Evolutionary conservation across 92 coral and sea anemone genomes (phyloP).

Genomic region (Phenganax marumi): DNA sequence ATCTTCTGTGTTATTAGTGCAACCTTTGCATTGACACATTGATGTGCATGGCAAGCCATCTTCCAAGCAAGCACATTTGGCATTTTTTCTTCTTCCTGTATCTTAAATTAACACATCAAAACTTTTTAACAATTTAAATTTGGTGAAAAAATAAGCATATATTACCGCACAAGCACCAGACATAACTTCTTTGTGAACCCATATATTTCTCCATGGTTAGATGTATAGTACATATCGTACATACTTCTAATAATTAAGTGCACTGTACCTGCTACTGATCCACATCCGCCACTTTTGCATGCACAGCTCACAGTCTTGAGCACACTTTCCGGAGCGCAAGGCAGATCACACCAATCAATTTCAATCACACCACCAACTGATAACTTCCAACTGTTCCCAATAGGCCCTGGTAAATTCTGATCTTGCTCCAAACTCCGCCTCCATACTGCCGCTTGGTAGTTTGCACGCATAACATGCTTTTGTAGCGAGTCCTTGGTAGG

Average conservation of each 20-base stretch:
- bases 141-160: too few species aligned
- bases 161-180: too few species aligned
- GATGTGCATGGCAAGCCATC: constrained; percentile 19
- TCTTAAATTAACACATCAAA: not conserved
- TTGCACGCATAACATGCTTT: constrained; percentile 42
- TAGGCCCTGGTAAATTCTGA: constrained; percentile 45
- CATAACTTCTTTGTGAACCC: too few species aligned
- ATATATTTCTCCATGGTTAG: not conserved
- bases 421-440: constrained; percentile 40
- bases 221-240: not conserved
- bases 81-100: constrained; percentile 1
- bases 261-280: not conserved
- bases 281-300: constrained; percentile 24
- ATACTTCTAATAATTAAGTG: not conserved
- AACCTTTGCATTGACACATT: constrained; percentile 23
- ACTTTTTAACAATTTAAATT: not conserved
- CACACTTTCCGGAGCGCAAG: constrained; percentile 23
- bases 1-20: constrained; percentile 11
- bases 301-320: not conserved
- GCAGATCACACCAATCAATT: constrained; percentile 49
- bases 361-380: constrained; percentile 43
- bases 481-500: constrained; percentile 30
- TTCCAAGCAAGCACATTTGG: not conserved
- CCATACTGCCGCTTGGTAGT: constrained; percentile 59
- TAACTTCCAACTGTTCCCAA: constrained; percentile 45